phyloP scores from a whole-genome alignment of 2,113 vertebrate genomes.

The Carlito syrichta region DNA sequence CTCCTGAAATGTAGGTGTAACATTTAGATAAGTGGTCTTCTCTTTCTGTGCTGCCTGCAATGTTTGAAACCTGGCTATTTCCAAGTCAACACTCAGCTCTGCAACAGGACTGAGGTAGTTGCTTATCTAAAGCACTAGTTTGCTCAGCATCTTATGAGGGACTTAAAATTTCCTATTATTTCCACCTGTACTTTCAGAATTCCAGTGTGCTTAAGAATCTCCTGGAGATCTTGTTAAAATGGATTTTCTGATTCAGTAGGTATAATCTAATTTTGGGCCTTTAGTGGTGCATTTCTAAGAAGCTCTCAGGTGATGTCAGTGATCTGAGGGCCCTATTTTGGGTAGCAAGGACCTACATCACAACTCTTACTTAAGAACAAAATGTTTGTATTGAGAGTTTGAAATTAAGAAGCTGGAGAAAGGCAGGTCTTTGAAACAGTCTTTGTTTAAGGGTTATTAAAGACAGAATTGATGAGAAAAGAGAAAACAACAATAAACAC shows the following conservation, averaged over 20 bases:
- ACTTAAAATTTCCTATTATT: not conserved
- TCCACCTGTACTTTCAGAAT: not conserved
- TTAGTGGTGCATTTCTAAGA: not conserved
- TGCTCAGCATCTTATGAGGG: not conserved
- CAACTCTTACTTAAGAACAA: slow-evolving; percentile 3
- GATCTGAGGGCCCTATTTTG: not conserved
- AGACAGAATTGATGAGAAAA: slow-evolving; percentile 47
- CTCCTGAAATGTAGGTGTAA: not conserved
- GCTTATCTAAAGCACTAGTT: not conserved
- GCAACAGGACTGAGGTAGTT: not conserved
- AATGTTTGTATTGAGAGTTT: slow-evolving; percentile 34
- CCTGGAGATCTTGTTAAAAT: not conserved
- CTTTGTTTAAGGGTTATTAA: slow-evolving; percentile 59
- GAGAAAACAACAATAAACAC: slow-evolving; percentile 44
- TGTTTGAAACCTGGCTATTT: not conserved
- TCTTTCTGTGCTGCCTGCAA: not conserved
- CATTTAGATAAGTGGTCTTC: not conserved
- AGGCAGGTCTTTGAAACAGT: slow-evolving; percentile 18
- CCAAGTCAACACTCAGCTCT: not conserved
- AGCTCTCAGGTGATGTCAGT: not conserved
- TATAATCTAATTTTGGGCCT: not conserved
- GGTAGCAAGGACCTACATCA: not conserved
- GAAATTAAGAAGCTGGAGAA: slow-evolving; percentile 11
- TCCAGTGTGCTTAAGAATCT: not conserved
- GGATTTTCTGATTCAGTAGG: not conserved